Percentiles rank a stretch among this genome's conserved stretches.
Conservation (phyloP, 2,888 invertebrate genomes). For the Strigamia transsilvanica region DNA sequence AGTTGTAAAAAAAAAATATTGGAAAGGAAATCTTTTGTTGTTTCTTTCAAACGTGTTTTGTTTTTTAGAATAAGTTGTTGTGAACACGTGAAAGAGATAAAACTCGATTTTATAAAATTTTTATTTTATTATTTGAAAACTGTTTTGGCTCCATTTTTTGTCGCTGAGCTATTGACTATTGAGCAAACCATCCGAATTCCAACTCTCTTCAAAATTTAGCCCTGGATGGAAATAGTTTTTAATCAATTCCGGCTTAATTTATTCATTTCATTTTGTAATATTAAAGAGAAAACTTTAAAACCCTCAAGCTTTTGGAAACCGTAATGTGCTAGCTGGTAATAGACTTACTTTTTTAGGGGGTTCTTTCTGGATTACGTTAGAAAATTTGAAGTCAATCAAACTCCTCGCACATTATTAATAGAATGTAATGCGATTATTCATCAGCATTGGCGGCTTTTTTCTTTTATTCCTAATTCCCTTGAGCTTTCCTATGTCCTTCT, state of each 20-base stretch:
- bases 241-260: slow-evolving; percentile 35
- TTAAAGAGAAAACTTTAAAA: slow-evolving; percentile 21
- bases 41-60: too few species aligned
- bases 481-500: slow-evolving; percentile 15
- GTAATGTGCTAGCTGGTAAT: slow-evolving; percentile 12
- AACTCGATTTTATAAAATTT: too few species aligned
- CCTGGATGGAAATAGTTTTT: not conserved
- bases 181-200: too few species aligned
- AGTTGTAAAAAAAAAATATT: too few species aligned
- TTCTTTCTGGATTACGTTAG: not conserved
- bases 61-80: too few species aligned
- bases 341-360: not conserved
- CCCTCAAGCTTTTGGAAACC: slow-evolving; percentile 22
- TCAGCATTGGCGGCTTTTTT: slow-evolving; percentile 30
- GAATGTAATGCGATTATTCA: slow-evolving; percentile 47
- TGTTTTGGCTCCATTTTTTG: not conserved
- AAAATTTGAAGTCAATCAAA: slow-evolving; percentile 41
- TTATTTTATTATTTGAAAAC: too few species aligned
- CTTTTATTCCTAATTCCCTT: slow-evolving; percentile 26
- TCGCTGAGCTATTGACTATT: not conserved
- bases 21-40: too few species aligned
- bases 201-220: too few species aligned
- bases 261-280: slow-evolving; percentile 40
- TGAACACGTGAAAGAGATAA: too few species aligned
- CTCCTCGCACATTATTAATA: slow-evolving; percentile 37